Evolutionary conservation across 2,888 invertebrate species (phyloP).

Genomic region (Minunthozetes semirufus): DNA sequence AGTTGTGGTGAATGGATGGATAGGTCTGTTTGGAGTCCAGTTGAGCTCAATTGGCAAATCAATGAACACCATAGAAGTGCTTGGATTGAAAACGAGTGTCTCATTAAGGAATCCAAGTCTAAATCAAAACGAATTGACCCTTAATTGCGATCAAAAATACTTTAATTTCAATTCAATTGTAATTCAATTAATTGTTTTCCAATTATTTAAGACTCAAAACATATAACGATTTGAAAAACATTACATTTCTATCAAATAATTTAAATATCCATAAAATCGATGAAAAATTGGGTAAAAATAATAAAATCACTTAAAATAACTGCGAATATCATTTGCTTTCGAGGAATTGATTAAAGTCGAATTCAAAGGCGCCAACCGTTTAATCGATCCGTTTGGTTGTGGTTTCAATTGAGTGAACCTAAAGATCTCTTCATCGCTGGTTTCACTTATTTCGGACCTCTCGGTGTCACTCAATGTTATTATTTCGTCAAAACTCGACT

Average conservation of each 20-base stretch:
- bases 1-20: slow-evolving; percentile 32
- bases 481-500: background rate
- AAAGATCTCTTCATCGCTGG: slow-evolving; percentile 21
- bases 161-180: background rate
- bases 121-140: slow-evolving; percentile 15
- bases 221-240: background rate
- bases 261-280: background rate
- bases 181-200: background rate
- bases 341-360: background rate
- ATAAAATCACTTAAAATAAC: background rate
- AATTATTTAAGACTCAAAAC: background rate
- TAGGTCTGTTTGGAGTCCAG: slow-evolving; percentile 8
- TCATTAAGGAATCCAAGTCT: background rate
- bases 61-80: slow-evolving; percentile 26
- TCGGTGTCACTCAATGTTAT: slow-evolving; percentile 19
- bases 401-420: background rate
- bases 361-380: background rate
- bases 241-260: background rate
- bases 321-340: background rate
- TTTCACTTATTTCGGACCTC: slow-evolving; percentile 18
- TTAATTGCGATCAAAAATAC: background rate
- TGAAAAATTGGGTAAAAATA: background rate
- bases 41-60: slow-evolving; percentile 29
- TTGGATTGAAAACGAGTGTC: slow-evolving; percentile 35
- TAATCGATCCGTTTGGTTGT: background rate